Evolutionary conservation across 2,113 vertebrate species (phyloP).

Genomic region (Euleptes europaea): DNA sequence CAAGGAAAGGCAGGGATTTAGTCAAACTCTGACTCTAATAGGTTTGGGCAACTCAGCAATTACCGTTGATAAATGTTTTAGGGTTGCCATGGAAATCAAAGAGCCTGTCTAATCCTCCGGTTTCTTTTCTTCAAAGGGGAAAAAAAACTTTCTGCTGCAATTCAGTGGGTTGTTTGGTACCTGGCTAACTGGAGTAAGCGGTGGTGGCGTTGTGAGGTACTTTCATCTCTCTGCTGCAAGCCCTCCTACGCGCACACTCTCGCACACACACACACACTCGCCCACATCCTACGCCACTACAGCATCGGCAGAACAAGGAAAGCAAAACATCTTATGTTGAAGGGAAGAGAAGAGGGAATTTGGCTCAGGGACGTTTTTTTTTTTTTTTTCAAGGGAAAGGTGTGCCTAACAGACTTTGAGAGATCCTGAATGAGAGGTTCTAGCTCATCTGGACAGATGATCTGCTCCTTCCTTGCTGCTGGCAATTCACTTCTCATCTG

Average conservation of each 20-base stretch:
- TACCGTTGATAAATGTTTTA: slow-evolving; percentile 52
- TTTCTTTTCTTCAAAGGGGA: slow-evolving; percentile 48
- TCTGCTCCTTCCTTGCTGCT: too few species aligned
- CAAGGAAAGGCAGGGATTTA: neutral
- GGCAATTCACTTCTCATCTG: too few species aligned
- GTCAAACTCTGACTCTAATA: neutral
- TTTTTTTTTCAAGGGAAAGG: too few species aligned
- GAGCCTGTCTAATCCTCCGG: slow-evolving; percentile 34
- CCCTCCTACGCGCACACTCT: slow-evolving; percentile 32
- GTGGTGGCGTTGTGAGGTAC: neutral
- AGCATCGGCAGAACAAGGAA: slow-evolving; percentile 1
- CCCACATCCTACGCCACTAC: neutral
- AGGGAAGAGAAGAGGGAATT: neutral
- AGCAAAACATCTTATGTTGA: neutral
- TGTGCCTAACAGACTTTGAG: too few species aligned
- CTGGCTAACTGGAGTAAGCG: neutral
- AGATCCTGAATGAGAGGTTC: too few species aligned
- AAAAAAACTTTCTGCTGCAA: slow-evolving; percentile 59
- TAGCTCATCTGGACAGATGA: too few species aligned
- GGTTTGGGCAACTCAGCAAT: neutral
- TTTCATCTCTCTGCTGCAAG: neutral
- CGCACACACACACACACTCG: rapidly evolving
- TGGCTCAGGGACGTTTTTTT: too few species aligned
- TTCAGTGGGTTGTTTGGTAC: slow-evolving; percentile 24
- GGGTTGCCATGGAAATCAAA: slow-evolving; percentile 67